Percentiles rank a stretch among this genome's conserved stretches.
Conservation (phyloP, 2,113 vertebrate genomes). For the Muntiacus muntjak region DNA sequence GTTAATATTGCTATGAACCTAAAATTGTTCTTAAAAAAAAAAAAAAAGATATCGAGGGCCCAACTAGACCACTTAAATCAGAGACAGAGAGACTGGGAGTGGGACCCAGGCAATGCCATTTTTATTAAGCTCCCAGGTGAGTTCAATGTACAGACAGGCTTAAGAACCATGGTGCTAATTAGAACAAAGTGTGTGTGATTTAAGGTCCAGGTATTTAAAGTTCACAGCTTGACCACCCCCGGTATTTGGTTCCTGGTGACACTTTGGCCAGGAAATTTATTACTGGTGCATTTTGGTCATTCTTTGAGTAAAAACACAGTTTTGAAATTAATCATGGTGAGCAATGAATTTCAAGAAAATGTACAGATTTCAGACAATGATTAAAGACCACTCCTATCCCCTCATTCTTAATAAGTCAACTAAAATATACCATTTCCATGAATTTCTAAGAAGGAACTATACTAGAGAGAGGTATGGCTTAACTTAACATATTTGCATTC, state of each 20-base stretch:
- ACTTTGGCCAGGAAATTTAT: background rate
- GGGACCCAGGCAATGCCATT: fast-evolving
- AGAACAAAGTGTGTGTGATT: background rate
- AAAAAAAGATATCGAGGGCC: background rate
- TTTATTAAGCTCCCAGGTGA: background rate
- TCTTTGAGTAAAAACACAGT: background rate
- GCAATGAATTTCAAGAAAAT: background rate
- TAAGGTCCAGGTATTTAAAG: background rate
- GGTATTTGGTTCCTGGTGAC: background rate
- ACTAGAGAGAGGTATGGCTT: background rate
- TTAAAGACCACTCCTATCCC: background rate
- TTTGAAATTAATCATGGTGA: background rate
- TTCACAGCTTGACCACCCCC: background rate
- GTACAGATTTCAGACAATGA: background rate
- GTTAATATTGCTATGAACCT: background rate
- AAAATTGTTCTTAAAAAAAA: background rate
- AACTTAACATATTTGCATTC: background rate
- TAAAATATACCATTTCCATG: background rate
- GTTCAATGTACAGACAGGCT: background rate
- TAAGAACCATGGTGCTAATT: background rate
- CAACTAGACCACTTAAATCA: background rate
- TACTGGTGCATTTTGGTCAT: background rate
- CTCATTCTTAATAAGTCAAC: background rate
- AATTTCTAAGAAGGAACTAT: conserved; percentile 5
- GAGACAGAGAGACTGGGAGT: background rate